Conservation (phyloP, 2,797 vertebrate genomes). For the Acipenser transmontanus region DNA sequence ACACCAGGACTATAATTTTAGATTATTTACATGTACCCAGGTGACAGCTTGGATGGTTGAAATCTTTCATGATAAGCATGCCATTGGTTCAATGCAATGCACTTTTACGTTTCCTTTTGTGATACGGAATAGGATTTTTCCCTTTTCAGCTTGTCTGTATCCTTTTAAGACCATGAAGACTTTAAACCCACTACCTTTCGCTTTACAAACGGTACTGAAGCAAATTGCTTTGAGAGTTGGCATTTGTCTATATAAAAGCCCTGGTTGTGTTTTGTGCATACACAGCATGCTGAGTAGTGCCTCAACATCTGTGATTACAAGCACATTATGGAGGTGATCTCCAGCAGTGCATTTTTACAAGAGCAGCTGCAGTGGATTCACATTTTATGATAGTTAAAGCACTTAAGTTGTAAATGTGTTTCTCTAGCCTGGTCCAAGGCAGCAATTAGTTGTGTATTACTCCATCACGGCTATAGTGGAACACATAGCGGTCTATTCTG, state of each 20-base stretch:
- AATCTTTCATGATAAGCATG: too few relatives aligned
- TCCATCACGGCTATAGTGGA: conserved; percentile 28
- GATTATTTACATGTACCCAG: too few relatives aligned
- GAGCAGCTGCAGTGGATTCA: conserved; percentile 23
- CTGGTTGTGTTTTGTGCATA: background rate
- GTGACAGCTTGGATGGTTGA: too few relatives aligned
- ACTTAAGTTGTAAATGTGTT: conserved; percentile 23
- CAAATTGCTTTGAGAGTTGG: too few relatives aligned
- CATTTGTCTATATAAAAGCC: background rate
- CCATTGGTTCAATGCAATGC: too few relatives aligned
- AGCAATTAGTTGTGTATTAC: conserved; percentile 30
- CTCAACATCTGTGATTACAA: conserved; percentile 14
- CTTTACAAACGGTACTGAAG: too few relatives aligned
- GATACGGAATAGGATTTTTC: too few relatives aligned
- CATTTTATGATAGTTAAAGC: conserved; percentile 23
- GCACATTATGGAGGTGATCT: conserved; percentile 18
- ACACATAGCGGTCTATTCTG: conserved; percentile 7
- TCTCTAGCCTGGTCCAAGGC: conserved; percentile 16
- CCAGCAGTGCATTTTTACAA: conserved; percentile 25
- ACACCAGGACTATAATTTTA: too few relatives aligned
- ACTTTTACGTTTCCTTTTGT: too few relatives aligned
- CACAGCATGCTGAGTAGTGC: background rate
- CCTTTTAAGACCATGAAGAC: too few relatives aligned
- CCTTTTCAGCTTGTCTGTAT: too few relatives aligned
- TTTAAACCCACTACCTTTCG: too few relatives aligned